These are phyloP conservation scores for Lasius platythorax DNA, from an alignment of 2,888 invertebrate genomes.

Conservation along the genomic window DNA sequence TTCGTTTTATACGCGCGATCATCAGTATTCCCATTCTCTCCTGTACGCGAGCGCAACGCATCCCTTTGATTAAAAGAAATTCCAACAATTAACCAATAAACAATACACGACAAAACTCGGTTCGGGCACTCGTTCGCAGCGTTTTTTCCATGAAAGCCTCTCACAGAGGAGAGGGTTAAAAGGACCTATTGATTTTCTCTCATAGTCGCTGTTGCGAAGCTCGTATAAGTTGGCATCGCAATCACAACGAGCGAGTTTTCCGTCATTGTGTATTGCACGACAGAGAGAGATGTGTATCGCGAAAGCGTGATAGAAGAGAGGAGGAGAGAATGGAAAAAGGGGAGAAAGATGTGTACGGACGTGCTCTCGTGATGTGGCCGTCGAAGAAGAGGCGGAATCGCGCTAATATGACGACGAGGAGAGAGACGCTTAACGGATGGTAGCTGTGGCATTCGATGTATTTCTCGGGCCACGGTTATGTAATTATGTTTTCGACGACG, in stretches of 20 bases:
- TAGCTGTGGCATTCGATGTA: conserved; percentile 18
- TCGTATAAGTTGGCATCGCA: conserved; percentile 38
- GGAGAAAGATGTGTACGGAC: background rate
- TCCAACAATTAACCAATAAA: conserved; percentile 29
- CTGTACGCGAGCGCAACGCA: background rate
- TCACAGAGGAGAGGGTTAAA: conserved; percentile 38
- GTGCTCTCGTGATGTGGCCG: background rate
- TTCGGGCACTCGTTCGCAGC: background rate
- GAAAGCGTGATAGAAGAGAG: background rate
- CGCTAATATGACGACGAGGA: background rate
- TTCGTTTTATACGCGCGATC: conserved; percentile 16
- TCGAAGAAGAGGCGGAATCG: background rate
- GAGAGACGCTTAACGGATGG: background rate
- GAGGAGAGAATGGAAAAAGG: background rate
- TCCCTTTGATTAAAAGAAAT: conserved; percentile 9
- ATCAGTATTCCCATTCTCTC: conserved; percentile 5
- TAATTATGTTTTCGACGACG: conserved; percentile 3
- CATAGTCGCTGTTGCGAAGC: conserved; percentile 32
- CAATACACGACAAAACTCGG: conserved; percentile 29
- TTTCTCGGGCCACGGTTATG: conserved; percentile 15
- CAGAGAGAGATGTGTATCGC: background rate
- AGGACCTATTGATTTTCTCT: conserved; percentile 45
- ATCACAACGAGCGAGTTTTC: conserved; percentile 25
- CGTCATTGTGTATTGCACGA: conserved; percentile 13
- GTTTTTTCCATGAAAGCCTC: background rate